Base-by-base conservation (phyloP, 2,797 vertebrate species). In the Notolabrus celidotus region DNA sequence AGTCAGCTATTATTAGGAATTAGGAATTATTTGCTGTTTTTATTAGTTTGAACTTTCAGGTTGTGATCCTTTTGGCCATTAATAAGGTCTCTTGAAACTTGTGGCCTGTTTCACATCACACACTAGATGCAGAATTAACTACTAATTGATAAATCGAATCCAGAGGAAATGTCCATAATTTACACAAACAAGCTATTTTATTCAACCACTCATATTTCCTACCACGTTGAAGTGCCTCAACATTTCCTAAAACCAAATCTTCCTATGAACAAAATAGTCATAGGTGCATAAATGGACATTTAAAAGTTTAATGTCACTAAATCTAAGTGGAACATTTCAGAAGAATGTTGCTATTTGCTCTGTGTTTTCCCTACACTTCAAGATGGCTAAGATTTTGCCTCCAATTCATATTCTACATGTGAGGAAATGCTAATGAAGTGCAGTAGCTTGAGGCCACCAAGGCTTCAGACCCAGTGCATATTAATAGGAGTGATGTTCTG, bases 341-440 rank as follows among this genome's bases (percentile, higher is more conserved):
- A 66, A 47, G 42, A 8, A 5, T 7, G 17, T 25, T 22, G 10
- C 36, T 59, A 17, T 11, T 3, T 36, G 29, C 16, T 67, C 27
- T 39, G 20, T 36, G 3, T 49, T 45, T 56, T 29, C 42, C 19
- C n/a, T 59, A 27, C 22, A 27, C 45, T 71, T n/a, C 64, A 63
- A 54, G 46, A 42, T 36, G 49, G 57, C 71, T 56, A 27, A 61
- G 72, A 61, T 20, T 43, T 69, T 60, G 42, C 65, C 2, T 80
- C 79, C 49, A 41, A 65, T 85, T 82, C 42, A 83, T 74, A 80
- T 86, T 88, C 77, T 54, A 56, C 61, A 80, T 80, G 73, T 73
- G 77, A 82, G 82, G 47, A 86, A 79, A 88, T 91, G 87, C 84
- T 77, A 86, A 90, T 88, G 71, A 86, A 70, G 33, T 85, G 80